Evolutionary conservation across 2,113 vertebrate genomes (phyloP).

Genomic region (Poeciliopsis prolifica): DNA sequence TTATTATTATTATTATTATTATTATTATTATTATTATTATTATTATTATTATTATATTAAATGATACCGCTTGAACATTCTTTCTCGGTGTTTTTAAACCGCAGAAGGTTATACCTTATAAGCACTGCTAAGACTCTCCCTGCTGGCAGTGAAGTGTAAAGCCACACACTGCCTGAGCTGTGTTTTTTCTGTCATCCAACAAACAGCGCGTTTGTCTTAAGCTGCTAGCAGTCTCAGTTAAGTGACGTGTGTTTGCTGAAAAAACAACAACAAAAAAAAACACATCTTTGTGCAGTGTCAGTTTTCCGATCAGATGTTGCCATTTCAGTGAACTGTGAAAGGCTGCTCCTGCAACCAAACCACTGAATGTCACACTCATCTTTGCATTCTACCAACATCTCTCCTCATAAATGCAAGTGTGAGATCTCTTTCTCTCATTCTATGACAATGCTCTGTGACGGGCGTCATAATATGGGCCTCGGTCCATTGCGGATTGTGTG

Average conservation of each 20-base stretch:
- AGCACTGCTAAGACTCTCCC: constrained; percentile 55
- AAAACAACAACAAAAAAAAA: not conserved
- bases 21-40: too few relatives aligned
- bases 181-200: constrained; percentile 27
- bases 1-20: too few relatives aligned
- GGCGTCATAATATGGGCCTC: not conserved
- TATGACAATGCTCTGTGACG: not conserved
- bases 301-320: constrained; percentile 62
- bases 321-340: constrained; percentile 61
- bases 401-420: constrained; percentile 4
- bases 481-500: not conserved
- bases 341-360: constrained; percentile 24
- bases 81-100: not conserved
- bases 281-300: constrained; percentile 22
- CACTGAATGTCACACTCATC: constrained; percentile 24
- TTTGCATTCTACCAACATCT: constrained; percentile 20
- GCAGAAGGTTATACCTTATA: not conserved
- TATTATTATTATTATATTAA: too few relatives aligned
- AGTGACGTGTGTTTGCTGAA: constrained; percentile 28
- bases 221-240: constrained; percentile 15
- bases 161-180: constrained; percentile 33
- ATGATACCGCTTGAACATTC: not conserved
- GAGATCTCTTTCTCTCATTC: constrained; percentile 15
- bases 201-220: constrained; percentile 22
- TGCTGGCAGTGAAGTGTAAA: constrained; percentile 62